Conservation (phyloP, 2,113 vertebrate genomes). For the Tamias sibiricus region DNA sequence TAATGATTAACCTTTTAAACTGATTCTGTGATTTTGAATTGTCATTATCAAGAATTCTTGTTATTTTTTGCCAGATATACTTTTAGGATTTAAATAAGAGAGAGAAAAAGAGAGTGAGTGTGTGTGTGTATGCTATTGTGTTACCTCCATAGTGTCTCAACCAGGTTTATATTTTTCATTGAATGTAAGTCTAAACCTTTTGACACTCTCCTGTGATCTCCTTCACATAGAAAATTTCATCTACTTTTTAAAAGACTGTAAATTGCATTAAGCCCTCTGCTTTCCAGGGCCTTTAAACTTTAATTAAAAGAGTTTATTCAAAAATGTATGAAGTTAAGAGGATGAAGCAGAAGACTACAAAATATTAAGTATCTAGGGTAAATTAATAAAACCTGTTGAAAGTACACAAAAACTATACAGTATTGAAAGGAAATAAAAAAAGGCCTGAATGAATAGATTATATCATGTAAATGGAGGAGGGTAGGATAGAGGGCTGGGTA, state of each 20-base stretch:
- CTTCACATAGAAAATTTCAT: background rate
- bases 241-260: background rate
- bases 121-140: background rate
- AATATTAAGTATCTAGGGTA: background rate
- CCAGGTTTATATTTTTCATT: background rate
- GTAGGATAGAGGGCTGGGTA: background rate
- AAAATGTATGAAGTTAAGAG: background rate
- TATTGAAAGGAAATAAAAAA: background rate
- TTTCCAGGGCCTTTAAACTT: background rate
- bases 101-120: no score
- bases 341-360: background rate
- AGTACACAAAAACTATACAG: background rate
- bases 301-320: background rate
- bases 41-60: background rate
- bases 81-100: background rate
- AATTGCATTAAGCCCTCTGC: background rate
- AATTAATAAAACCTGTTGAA: background rate
- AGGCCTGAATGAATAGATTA: background rate
- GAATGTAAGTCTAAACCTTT: background rate
- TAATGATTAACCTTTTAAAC: background rate
- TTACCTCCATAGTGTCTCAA: background rate
- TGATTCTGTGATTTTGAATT: background rate
- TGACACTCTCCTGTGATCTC: background rate
- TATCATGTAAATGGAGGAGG: background rate
- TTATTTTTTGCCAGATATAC: background rate